Conservation (phyloP, 2,797 vertebrate genomes). For the Enteromius viviparus region DNA sequence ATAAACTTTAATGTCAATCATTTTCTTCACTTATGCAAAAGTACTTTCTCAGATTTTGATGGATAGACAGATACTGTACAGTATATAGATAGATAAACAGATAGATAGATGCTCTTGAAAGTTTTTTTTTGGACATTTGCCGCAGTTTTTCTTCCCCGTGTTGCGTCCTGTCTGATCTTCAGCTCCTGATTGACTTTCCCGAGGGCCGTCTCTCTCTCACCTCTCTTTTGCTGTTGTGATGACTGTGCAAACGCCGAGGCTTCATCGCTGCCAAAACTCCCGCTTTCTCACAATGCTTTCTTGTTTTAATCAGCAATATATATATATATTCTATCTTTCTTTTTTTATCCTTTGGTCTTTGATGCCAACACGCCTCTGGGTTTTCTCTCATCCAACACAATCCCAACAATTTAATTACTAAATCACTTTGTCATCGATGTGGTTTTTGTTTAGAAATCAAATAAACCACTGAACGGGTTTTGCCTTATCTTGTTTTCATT, state of each 20-base stretch:
- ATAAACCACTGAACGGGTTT: slow-evolving; percentile 48
- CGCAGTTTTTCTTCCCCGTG: slow-evolving; percentile 53
- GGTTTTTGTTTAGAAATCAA: slow-evolving; percentile 61
- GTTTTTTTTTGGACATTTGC: slow-evolving; percentile 63
- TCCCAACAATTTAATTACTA: slow-evolving; percentile 58
- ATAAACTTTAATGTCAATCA: slow-evolving; percentile 63
- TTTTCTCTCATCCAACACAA: slow-evolving; percentile 39
- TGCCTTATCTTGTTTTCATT: slow-evolving; percentile 47
- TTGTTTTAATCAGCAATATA: slow-evolving; percentile 38
- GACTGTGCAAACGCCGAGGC: slow-evolving; percentile 58
- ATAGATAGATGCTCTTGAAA: slow-evolving; percentile 54
- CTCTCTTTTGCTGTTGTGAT: slow-evolving; percentile 32
- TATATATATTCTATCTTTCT: slow-evolving; percentile 13
- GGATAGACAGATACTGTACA: neutral
- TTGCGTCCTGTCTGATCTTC: slow-evolving; percentile 39
- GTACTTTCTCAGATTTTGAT: slow-evolving; percentile 50
- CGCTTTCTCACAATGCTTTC: slow-evolving; percentile 43
- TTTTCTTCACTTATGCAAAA: slow-evolving; percentile 54
- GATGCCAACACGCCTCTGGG: slow-evolving; percentile 45
- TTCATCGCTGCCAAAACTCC: slow-evolving; percentile 41
- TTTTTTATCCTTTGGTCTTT: slow-evolving; percentile 27
- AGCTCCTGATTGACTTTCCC: slow-evolving; percentile 52
- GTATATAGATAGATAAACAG: neutral
- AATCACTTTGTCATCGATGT: slow-evolving; percentile 58
- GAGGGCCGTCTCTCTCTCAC: neutral